A percentile compares a stretch with the other conserved stretches of the same genome.
phyloP scores from a whole-genome alignment of 2,888 invertebrate species.

The Ennomos quercinarius region DNA sequence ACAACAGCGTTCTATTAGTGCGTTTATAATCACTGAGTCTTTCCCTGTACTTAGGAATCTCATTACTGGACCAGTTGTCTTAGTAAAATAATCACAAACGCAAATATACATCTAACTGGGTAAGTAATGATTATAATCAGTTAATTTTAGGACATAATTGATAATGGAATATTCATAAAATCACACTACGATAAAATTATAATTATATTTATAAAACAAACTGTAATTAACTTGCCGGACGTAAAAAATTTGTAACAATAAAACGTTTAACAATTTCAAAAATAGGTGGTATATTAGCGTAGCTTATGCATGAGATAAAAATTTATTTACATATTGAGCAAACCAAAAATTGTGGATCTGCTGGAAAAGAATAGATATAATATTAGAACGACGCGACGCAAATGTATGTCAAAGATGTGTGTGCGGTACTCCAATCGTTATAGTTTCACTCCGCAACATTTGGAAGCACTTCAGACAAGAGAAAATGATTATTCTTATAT shows the following conservation, averaged over 20 bases:
- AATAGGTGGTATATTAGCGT: conserved; percentile 57
- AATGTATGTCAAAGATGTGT: neutral
- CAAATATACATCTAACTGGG: conserved; percentile 36
- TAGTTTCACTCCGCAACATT: conserved; percentile 57
- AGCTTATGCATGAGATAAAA: conserved; percentile 18
- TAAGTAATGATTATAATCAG: conserved; percentile 37
- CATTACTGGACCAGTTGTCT: conserved; percentile 58
- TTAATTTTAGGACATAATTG: conserved; percentile 39
- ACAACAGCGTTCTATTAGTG: conserved; percentile 54
- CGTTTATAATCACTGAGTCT: conserved; percentile 55
- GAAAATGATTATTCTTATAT: conserved; percentile 15
- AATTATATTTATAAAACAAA: conserved; percentile 33
- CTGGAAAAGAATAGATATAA: neutral
- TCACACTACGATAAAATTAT: conserved; percentile 43
- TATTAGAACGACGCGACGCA: neutral
- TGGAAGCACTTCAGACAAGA: conserved; percentile 52
- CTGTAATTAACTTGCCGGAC: conserved; percentile 27
- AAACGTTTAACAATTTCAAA: conserved; percentile 36
- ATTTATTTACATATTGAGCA: conserved; percentile 29
- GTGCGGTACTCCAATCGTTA: conserved; percentile 32
- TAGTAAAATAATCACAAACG: conserved; percentile 53
- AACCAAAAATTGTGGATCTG: conserved; percentile 14
- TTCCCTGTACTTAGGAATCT: conserved; percentile 67
- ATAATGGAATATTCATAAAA: conserved; percentile 46
- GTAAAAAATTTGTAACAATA: conserved; percentile 28